These are phyloP conservation scores for Polydrusus pterygomalis DNA, from an alignment of 2,888 invertebrate genomes.

Conservation along the genomic window DNA sequence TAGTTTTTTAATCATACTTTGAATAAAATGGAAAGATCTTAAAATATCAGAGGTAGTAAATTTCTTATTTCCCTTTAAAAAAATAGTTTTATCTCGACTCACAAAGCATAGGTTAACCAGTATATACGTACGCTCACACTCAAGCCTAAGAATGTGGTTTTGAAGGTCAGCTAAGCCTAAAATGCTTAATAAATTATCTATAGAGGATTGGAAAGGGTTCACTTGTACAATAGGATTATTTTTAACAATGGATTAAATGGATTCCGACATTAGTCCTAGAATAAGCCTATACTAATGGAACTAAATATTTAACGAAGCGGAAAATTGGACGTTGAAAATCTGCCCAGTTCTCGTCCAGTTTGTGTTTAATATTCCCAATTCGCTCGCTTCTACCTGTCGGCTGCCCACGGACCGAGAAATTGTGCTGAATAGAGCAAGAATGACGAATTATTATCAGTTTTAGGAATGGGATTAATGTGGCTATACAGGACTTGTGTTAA, in stretches of 20 bases:
- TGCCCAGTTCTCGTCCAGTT: constrained; percentile 24
- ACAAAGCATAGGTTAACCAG: no score
- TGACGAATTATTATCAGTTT: constrained; percentile 18
- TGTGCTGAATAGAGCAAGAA: constrained; percentile 9
- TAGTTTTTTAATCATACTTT: no score
- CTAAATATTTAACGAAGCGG: constrained; percentile 19
- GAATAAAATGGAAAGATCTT: no score
- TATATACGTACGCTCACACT: no score
- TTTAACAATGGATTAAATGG: constrained; percentile 2
- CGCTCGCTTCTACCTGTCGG: constrained; percentile 13
- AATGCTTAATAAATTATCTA: neutral
- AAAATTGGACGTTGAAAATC: constrained; percentile 25
- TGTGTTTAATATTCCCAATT: constrained; percentile 24
- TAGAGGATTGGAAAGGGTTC: neutral
- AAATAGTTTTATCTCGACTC: no score
- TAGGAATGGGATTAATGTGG: neutral
- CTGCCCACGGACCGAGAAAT: constrained; percentile 17
- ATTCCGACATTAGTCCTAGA: neutral
- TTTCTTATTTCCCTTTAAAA: no score
- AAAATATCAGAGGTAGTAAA: no score
- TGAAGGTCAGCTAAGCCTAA: no score
- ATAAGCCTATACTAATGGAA: constrained; percentile 7
- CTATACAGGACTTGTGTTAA: no score
- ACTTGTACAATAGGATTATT: neutral
- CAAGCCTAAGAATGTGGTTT: no score